Conservation (phyloP, 1,140 invertebrate genomes). For the Zaprionus africanus region DNA sequence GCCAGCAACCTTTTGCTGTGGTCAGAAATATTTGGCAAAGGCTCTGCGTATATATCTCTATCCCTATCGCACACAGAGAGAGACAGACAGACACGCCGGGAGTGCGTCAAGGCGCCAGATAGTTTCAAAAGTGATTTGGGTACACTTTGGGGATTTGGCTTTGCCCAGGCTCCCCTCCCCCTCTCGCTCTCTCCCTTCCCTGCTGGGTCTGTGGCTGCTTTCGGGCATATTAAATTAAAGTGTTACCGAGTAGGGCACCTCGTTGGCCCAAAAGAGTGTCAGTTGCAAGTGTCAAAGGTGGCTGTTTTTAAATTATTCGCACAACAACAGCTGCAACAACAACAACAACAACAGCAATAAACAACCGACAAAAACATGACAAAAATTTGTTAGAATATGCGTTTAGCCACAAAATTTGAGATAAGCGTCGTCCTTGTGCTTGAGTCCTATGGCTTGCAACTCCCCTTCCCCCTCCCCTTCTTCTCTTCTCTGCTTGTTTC, state of each 20-base stretch:
- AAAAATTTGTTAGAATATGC: slow-evolving; percentile 80
- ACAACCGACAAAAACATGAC: slow-evolving; percentile 60
- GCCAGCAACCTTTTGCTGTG: slow-evolving; percentile 61
- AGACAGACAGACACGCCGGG: slow-evolving; percentile 27
- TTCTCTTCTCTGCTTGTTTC: not conserved
- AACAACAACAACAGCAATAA: slow-evolving; percentile 23
- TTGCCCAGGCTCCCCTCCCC: slow-evolving; percentile 6
- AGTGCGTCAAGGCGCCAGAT: slow-evolving; percentile 78
- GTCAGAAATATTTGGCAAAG: slow-evolving; percentile 61
- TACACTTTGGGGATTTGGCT: slow-evolving; percentile 76
- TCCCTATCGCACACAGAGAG: slow-evolving; percentile 1
- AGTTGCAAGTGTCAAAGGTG: slow-evolving; percentile 82
- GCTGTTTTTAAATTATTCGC: slow-evolving; percentile 79
- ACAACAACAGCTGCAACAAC: slow-evolving; percentile 51
- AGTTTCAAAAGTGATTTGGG: slow-evolving; percentile 82
- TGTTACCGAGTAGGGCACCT: slow-evolving; percentile 50
- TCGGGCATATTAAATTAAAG: slow-evolving; percentile 82
- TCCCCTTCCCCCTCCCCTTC: not conserved
- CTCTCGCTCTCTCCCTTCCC: not conserved
- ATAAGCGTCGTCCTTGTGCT: slow-evolving; percentile 57
- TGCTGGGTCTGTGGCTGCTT: slow-evolving; percentile 50
- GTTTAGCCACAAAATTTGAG: slow-evolving; percentile 71
- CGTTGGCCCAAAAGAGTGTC: slow-evolving; percentile 62
- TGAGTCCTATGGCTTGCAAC: not conserved
- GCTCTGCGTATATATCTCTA: slow-evolving; percentile 10